These are phyloP conservation scores for Hexactinellida sp. DNA, from an alignment of 37 sponge, comb jelly and placozoan species.

Conservation along the genomic window DNA sequence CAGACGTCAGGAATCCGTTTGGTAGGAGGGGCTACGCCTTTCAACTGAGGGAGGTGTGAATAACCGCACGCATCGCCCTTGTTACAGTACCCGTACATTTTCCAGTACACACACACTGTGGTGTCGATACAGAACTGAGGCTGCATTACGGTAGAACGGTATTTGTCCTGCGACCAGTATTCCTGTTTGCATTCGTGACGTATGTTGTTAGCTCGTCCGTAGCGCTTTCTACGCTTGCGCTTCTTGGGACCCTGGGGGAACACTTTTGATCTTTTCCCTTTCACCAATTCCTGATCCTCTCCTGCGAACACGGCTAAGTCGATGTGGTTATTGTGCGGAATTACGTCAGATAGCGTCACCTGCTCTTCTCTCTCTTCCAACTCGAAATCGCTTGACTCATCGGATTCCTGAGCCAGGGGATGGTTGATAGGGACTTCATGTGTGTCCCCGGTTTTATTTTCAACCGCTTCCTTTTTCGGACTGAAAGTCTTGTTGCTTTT, in stretches of 20 bases:
- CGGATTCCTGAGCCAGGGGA: background rate
- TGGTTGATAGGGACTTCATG: background rate
- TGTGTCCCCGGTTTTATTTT: background rate
- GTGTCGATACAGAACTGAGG: conserved; percentile 1
- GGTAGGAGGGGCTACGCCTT: conserved; percentile 4
- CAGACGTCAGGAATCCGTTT: conserved; percentile 43
- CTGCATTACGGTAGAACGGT: conserved; percentile 10
- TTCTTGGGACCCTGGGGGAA: background rate
- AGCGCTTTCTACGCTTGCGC: background rate
- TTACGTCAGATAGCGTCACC: background rate
- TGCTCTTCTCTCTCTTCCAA: background rate
- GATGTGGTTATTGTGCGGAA: background rate
- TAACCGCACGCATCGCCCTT: background rate
- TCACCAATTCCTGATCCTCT: background rate
- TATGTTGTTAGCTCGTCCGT: background rate
- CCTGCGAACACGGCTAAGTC: background rate
- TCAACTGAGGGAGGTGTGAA: background rate
- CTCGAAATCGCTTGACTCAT: background rate
- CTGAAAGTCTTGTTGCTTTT: background rate
- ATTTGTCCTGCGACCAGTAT: background rate
- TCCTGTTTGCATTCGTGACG: background rate
- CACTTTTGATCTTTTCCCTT: background rate
- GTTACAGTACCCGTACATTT: conserved; percentile 8
- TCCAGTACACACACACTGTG: conserved; percentile 12
- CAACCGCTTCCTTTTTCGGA: background rate